A percentile compares a stretch with the other conserved stretches of the same genome.
Conservation (phyloP, 2,888 invertebrate species). For the Cinara cedri region DNA sequence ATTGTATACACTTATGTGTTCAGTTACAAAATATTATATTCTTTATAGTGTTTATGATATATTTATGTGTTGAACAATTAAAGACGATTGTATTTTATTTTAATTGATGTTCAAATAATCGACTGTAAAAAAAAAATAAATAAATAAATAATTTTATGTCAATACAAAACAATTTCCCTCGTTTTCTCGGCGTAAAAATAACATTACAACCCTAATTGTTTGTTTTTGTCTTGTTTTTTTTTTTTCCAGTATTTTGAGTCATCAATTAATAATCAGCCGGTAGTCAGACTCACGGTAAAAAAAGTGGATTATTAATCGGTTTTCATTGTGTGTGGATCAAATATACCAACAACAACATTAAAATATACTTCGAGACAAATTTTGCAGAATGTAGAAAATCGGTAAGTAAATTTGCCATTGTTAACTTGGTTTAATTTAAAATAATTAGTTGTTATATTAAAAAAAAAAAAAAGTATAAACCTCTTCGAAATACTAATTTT, state of each 20-base stretch:
- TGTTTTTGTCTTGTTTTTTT: neutral
- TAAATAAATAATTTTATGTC: too few relatives aligned
- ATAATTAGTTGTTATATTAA: neutral
- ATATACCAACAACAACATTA: neutral
- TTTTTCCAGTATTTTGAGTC: constrained; percentile 6
- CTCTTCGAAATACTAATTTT: too few relatives aligned
- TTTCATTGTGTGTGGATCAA: neutral
- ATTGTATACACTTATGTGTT: too few relatives aligned
- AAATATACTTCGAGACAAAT: neutral
- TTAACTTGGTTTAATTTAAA: neutral
- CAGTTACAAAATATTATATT: too few relatives aligned
- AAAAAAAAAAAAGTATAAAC: neutral
- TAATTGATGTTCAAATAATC: too few relatives aligned
- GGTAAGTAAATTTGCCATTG: neutral
- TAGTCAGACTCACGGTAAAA: neutral
- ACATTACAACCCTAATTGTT: neutral
- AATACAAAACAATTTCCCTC: too few relatives aligned
- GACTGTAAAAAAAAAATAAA: too few relatives aligned
- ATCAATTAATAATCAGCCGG: neutral
- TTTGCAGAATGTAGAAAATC: neutral
- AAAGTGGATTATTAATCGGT: neutral
- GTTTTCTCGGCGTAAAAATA: neutral
- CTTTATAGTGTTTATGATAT: too few relatives aligned
- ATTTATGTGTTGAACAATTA: too few relatives aligned
- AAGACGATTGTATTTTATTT: too few relatives aligned